phyloP scores from a whole-genome alignment of 1,140 invertebrate genomes.

The Euwallacea similis region DNA sequence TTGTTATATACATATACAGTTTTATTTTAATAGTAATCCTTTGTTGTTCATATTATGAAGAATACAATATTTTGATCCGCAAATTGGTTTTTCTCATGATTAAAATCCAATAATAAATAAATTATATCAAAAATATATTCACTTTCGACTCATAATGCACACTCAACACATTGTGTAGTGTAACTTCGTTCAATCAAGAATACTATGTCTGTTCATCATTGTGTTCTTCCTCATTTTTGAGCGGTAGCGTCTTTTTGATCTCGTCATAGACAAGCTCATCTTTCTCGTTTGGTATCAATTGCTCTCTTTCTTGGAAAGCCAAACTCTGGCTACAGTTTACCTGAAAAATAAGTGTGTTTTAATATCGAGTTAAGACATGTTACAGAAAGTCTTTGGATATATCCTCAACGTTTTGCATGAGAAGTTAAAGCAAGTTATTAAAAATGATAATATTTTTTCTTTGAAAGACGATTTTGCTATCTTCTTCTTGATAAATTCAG shows the following conservation, averaged over 20 bases:
- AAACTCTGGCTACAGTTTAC: constrained; percentile 42
- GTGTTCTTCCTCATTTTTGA: background rate
- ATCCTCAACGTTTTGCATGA: too few relatives aligned
- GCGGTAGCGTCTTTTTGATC: constrained; percentile 30
- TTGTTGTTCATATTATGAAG: too few relatives aligned
- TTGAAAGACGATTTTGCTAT: too few relatives aligned
- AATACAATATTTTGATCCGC: too few relatives aligned
- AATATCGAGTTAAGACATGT: background rate
- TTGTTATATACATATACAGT: background rate
- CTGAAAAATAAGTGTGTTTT: constrained; percentile 24
- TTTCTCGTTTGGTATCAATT: constrained; percentile 47
- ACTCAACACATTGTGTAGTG: too few relatives aligned
- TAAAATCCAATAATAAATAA: too few relatives aligned
- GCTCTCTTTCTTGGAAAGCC: constrained; percentile 35
- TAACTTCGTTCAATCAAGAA: too few relatives aligned
- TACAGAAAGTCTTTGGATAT: too few relatives aligned
- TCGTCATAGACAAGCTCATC: constrained; percentile 49
- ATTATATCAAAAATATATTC: too few relatives aligned
- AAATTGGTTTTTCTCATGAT: too few relatives aligned
- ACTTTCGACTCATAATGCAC: too few relatives aligned
- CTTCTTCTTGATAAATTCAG: too few relatives aligned
- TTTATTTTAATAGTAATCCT: background rate
- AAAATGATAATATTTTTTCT: background rate
- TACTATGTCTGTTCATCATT: background rate
- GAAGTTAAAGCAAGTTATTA: background rate